These are phyloP conservation scores for Bothrops jararaca DNA, from an alignment of 2,113 vertebrate genomes.

Conservation along the genomic window DNA sequence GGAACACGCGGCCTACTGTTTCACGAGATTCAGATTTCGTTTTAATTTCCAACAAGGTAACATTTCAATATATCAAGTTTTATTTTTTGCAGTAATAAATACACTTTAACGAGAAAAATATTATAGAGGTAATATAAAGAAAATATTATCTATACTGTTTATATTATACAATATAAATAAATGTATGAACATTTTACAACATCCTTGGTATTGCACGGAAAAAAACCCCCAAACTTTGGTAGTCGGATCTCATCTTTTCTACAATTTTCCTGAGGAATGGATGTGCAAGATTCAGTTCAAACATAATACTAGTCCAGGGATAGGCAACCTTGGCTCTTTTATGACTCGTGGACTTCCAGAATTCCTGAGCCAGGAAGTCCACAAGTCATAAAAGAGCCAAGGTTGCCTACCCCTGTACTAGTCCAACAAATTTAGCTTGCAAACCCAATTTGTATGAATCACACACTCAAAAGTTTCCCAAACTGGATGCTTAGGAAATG, in stretches of 20 bases:
- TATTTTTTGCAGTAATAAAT: background rate
- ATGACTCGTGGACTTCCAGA: no score
- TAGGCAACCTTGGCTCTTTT: no score
- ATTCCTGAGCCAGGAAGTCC: no score
- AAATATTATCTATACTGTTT: background rate
- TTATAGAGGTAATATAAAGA: background rate
- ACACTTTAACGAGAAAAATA: background rate
- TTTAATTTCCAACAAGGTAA: background rate
- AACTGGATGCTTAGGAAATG: background rate
- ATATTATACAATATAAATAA: background rate
- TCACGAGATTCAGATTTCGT: background rate
- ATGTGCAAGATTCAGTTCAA: background rate
- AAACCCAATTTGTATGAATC: background rate
- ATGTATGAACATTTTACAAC: background rate
- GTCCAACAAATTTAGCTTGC: background rate
- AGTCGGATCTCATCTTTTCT: background rate
- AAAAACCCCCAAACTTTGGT: background rate
- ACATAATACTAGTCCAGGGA: background rate
- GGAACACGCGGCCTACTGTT: background rate
- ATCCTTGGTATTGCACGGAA: background rate
- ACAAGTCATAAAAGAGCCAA: no score
- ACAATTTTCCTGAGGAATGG: background rate
- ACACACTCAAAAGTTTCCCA: background rate
- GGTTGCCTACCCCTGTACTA: no score
- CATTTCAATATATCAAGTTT: background rate